Base-by-base conservation (phyloP, 2,113 vertebrate species). In the Variabilichromis moorii region DNA sequence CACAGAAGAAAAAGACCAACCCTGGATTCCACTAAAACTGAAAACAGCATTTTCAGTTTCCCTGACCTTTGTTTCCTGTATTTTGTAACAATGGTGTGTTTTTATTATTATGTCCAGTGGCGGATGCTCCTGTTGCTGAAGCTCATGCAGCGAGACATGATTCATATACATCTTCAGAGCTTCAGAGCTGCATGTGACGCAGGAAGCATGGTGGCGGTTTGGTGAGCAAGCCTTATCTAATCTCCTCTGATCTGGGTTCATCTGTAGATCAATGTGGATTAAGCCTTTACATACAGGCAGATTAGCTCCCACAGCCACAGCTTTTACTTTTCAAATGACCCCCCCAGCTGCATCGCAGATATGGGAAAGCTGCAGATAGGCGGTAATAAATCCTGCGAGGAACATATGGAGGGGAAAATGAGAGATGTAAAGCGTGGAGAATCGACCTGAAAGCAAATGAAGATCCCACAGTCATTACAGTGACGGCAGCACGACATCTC, bases 231-330 rank as follows among this genome's bases (percentile, higher is more conserved):
- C 42, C 81, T 85, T 21, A 86, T 92, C 88, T 92, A 93, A 93
- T 94, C 90, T 73, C 78, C 45, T 89, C 40, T 88, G 88, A 93
- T 90, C 88, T 90, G 59, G 40, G 83, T 90, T 92, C 91, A 90
- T 89, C 85, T 82, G 66, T 80, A 89, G 87, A 94, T 93, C 92
- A 92, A 83, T 89, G 90, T 55, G 88, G 85, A 92, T 91, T 93
- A 85, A 86, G 83, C 71, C 81, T 88, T 91, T 83, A 90, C 91
- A 89, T 90, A 63, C 86, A 45, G 11, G 66, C 79, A 89, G 92
- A 93, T 92, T 89, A 92, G 83, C 85, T 80, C 79, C 84, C 78
- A 79, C 42, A 73, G 81, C 35, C 4, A 19, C 21, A 61, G 83
- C 54, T 80, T 84, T 90, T 55, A 86, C 54, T 80, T 79, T 89